Evolutionary conservation across 2,797 vertebrate species (phyloP).

Genomic region (Percopsis omiscomaycus): DNA sequence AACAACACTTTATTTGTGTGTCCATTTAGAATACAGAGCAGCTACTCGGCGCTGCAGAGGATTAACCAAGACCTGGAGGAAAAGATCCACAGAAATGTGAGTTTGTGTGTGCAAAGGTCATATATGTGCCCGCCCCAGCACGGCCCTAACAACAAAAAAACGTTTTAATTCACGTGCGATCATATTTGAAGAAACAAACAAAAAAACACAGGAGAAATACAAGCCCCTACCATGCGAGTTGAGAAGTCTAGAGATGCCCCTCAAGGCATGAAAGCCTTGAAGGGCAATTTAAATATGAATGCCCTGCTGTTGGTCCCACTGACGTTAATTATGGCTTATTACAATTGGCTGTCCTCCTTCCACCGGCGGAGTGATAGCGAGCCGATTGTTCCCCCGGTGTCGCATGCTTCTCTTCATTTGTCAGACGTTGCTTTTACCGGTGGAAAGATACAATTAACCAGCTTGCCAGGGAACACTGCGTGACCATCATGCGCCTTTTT

Average conservation of each 20-base stretch:
- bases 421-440: conserved; percentile 50
- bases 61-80: conserved; percentile 98
- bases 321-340: conserved; percentile 75
- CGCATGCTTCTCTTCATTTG: conserved; percentile 62
- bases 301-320: conserved; percentile 57
- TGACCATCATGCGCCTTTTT: conserved; percentile 56
- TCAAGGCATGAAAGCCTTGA: conserved; percentile 29
- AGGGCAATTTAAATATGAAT: conserved; percentile 67
- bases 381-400: conserved; percentile 62
- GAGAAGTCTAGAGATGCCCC: conserved; percentile 16
- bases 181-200: no score
- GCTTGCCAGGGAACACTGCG: conserved; percentile 48
- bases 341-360: conserved; percentile 72
- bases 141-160: not conserved
- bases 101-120: conserved; percentile 45
- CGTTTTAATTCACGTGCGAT: not conserved
- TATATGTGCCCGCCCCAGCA: not conserved
- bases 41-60: conserved; percentile 94
- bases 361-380: conserved; percentile 58
- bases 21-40: conserved; percentile 90
- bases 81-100: conserved; percentile 94
- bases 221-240: conserved; percentile 20
- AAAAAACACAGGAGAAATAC: not conserved
- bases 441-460: conserved; percentile 68
- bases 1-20: conserved; percentile 39